phyloP scores from a whole-genome alignment of 2,888 invertebrate genomes.

The Arrhopalites spinosus region DNA sequence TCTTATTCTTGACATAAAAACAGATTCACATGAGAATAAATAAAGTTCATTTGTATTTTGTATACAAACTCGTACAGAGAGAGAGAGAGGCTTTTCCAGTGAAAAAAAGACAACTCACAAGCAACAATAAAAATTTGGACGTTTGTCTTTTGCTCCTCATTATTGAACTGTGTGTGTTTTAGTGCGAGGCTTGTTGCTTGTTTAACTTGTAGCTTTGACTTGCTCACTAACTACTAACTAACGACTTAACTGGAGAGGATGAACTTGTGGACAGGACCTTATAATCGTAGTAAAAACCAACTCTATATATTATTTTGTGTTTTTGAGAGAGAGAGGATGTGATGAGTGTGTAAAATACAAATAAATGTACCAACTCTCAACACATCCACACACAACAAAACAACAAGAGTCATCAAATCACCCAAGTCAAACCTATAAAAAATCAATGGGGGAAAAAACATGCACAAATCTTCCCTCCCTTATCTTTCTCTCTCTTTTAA shows the following conservation, averaged over 20 bases:
- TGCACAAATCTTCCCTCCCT: not conserved
- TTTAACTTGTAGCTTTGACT: too few relatives aligned
- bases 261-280: not conserved
- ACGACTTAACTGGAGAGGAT: slow-evolving; percentile 4
- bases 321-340: not conserved
- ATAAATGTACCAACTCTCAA: slow-evolving; percentile 11
- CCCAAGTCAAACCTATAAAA: slow-evolving; percentile 4
- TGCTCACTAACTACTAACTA: slow-evolving; percentile 23
- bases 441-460: not conserved
- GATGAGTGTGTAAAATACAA: slow-evolving; percentile 19
- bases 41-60: not conserved
- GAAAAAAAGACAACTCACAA: not conserved
- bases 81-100: not conserved
- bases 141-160: slow-evolving; percentile 24
- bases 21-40: not conserved
- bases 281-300: not conserved
- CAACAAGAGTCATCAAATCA: slow-evolving; percentile 32
- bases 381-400: not conserved
- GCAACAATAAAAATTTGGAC: slow-evolving; percentile 8
- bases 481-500: too few relatives aligned
- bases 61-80: not conserved
- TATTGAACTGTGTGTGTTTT: slow-evolving; percentile 19
- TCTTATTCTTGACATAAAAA: slow-evolving; percentile 22
- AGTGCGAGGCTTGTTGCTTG: too few relatives aligned
- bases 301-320: not conserved